These are phyloP conservation scores for Hylyphantes graminicola DNA, from an alignment of 1,140 invertebrate species.

Conservation along the genomic window DNA sequence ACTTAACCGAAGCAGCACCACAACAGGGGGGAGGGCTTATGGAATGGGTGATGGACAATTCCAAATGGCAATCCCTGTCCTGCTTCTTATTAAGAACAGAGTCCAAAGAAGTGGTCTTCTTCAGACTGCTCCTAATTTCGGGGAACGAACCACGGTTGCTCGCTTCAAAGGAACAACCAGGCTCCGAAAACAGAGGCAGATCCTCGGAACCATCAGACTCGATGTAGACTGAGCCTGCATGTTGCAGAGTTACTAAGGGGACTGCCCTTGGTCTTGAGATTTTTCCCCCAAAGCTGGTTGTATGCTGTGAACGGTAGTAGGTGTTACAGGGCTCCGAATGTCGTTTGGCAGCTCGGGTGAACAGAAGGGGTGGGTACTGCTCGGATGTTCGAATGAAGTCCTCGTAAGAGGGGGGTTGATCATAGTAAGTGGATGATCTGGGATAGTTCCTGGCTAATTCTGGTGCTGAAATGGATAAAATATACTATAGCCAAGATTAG, in stretches of 20 bases:
- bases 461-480: background rate
- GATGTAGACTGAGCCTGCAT: background rate
- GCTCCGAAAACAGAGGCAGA: background rate
- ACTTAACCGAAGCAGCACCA: background rate
- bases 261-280: background rate
- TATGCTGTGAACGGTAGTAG: background rate
- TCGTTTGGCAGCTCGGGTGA: slow-evolving; percentile 20
- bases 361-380: slow-evolving; percentile 23
- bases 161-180: slow-evolving; percentile 24
- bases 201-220: background rate
- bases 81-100: background rate
- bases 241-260: background rate
- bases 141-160: background rate
- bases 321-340: background rate
- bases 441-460: background rate
- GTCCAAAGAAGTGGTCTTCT: background rate
- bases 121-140: background rate
- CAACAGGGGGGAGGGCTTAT: background rate
- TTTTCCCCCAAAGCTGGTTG: slow-evolving; percentile 6
- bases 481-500: no score
- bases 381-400: slow-evolving; percentile 43
- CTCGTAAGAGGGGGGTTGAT: slow-evolving; percentile 27
- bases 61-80: background rate
- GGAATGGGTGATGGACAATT: slow-evolving; percentile 35
- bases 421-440: background rate